phyloP scores from a whole-genome alignment of 2,113 vertebrate species.

The Perca fluviatilis region DNA sequence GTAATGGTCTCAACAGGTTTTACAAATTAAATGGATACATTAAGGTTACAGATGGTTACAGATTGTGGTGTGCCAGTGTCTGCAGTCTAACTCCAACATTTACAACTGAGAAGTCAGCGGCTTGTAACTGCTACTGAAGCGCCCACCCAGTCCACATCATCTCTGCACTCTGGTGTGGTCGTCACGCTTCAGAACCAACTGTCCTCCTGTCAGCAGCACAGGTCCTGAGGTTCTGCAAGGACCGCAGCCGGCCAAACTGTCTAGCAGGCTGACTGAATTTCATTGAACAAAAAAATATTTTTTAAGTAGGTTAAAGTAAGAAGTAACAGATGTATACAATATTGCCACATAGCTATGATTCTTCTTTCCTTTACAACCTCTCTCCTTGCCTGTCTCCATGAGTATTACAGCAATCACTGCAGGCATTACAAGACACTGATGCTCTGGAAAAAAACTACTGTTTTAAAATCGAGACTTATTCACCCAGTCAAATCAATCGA shows the following conservation, averaged over 20 bases:
- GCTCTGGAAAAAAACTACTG: background rate
- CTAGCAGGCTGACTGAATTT: slow-evolving; percentile 2
- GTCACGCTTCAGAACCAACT: slow-evolving; percentile 16
- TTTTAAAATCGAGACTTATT: slow-evolving; percentile 1
- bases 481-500: slow-evolving; percentile 6
- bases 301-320: background rate
- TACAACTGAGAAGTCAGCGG: slow-evolving; percentile 14
- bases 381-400: background rate
- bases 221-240: slow-evolving; percentile 12
- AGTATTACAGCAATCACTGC: background rate
- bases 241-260: slow-evolving; percentile 3
- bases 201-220: slow-evolving; percentile 8
- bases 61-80: background rate
- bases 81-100: background rate
- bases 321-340: background rate
- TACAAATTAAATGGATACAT: background rate
- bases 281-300: background rate
- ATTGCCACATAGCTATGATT: background rate
- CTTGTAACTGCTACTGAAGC: background rate
- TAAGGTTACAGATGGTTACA: background rate
- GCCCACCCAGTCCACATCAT: slow-evolving; percentile 7
- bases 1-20: background rate
- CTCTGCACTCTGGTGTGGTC: background rate
- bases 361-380: background rate
- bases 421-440: background rate